Base-by-base conservation (phyloP, 2,797 vertebrate genomes). In the Buceros bicornis region DNA sequence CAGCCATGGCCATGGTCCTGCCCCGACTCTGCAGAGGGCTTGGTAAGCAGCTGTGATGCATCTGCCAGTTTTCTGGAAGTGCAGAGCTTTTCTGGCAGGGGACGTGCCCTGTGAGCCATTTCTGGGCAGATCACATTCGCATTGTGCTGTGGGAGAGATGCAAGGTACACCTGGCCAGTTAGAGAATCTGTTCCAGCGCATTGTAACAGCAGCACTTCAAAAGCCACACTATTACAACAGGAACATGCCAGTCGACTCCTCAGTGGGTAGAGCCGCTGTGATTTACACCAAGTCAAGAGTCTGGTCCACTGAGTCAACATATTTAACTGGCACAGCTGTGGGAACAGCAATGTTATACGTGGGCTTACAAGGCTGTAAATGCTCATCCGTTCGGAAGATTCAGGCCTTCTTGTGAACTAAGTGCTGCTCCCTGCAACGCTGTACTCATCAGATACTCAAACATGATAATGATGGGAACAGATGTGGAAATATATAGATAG, bases 101-200 rank as follows among this genome's bases (percentile, higher is more conserved):
- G 7, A 40, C 1, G 2, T 60, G 45, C 24, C 69, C 66, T 60
- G 0, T 8, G 4, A 71, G 54, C 35, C 16, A 2, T 57, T 70
- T 72, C 66, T 0, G 0, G 48, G 29, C 81, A n/a, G 67, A 35
- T 80, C 40, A 7, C 47, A 56, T 29, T 47, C 9, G 0, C 26
- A 1, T 11, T 37, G 62, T 31, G 9, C 43, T 40, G 6, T 5
- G 13, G 1, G 5, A 89, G 56, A 45, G 71, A 60, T 33, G 71
- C 65, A 80, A 80, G 45, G 50, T 43, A 72, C 66, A 69, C 18
- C 40, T 60, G 70, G 26, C 48, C 53, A n/a, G 43, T 33, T 28
- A 33, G 43, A 53, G 70, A 8, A 65, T 58, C 54, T 40, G 22
- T 76, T 35, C 18, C 60, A 60, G 17, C 5, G 24, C 2, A 8